These are phyloP conservation scores for Melanostoma scalare DNA, from an alignment of 2,888 invertebrate species.

Conservation along the genomic window DNA sequence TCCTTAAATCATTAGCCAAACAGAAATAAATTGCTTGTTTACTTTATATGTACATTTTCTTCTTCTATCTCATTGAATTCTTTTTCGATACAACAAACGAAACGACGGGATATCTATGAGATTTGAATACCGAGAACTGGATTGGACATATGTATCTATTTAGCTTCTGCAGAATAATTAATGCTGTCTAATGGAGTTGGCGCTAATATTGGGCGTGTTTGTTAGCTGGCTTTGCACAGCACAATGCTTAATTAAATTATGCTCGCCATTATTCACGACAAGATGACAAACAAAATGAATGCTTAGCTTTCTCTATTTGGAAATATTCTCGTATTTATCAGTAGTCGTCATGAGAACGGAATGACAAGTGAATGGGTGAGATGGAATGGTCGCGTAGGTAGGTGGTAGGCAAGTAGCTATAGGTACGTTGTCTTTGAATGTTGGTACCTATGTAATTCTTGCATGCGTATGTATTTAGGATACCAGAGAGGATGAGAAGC, in stretches of 20 bases:
- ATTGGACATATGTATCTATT: slow-evolving; percentile 27
- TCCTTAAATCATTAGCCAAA: slow-evolving; percentile 44
- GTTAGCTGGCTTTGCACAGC: slow-evolving; percentile 29
- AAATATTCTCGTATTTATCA: slow-evolving; percentile 45
- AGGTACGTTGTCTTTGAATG: background rate
- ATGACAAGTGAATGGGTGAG: slow-evolving; percentile 23
- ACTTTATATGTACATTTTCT: slow-evolving; percentile 16
- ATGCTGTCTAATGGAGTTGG: slow-evolving; percentile 28
- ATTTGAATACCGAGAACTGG: background rate
- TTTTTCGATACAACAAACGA: background rate
- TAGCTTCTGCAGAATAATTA: slow-evolving; percentile 48
- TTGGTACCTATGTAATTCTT: background rate
- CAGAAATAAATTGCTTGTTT: slow-evolving; percentile 29
- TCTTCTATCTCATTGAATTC: background rate
- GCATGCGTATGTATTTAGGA: no score
- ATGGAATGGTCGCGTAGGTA: background rate
- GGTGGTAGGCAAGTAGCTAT: background rate
- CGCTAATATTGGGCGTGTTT: background rate
- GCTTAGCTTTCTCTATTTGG: slow-evolving; percentile 21
- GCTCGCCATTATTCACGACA: slow-evolving; percentile 59
- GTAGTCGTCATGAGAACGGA: slow-evolving; percentile 37
- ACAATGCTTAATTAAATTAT: slow-evolving; percentile 63
- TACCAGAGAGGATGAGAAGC: no score
- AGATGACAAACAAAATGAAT: slow-evolving; percentile 49
- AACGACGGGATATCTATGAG: background rate